Evolutionary conservation across 2,888 invertebrate species (phyloP), one percentile per base, ranked within the genome.

Genomic region (Ennomos quercinarius): DNA sequence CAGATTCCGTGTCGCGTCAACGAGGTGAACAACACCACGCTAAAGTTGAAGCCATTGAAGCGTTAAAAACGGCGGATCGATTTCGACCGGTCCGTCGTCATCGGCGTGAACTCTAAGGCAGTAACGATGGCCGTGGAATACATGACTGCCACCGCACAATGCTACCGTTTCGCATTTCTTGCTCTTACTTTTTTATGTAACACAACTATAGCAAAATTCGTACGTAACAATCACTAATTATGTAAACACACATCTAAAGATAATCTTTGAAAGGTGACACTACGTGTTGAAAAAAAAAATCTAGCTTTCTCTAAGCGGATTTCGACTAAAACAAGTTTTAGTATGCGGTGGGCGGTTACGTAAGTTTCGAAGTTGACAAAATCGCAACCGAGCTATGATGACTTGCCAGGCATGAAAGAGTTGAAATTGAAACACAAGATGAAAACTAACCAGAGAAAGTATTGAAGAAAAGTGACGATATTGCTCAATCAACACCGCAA

Each of bases 1-100:
- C 64, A 64, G 85, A 89, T 89, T 85, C 88, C 87, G 83, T 86
- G 86, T 84, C 86, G 83, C 84, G 84, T 86, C 86, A 84, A 83
- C 80, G 86, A 87, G 84, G 88, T 89, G 88, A 89, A 86, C 87
- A 88, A 81, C 84, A 83, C 85, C 77, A 80, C 78, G 70, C 74
- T 84, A 76, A 81, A 86, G 83, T 84, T 81, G 83, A 82, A 84
- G 76, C 80, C 86, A 84, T 77, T 86, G 84, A 78, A 87, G 83
- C 90, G 86, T 86, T 81, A 77, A 81, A 77, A 82, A 79, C 80
- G 76, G 72, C 78, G 82, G 85, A 87, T 91, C 81, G 80, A 87
- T 89, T 89, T 85, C 86, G 80, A 85, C 84, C 83, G 84, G 84
- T 83, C 79, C 77, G 70, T 71, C 73, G 76, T 65, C 73, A 76